Evolutionary conservation across 2,888 invertebrate genomes (phyloP), one percentile per base, ranked within the genome.

Genomic region (Abrostola tripartita): DNA sequence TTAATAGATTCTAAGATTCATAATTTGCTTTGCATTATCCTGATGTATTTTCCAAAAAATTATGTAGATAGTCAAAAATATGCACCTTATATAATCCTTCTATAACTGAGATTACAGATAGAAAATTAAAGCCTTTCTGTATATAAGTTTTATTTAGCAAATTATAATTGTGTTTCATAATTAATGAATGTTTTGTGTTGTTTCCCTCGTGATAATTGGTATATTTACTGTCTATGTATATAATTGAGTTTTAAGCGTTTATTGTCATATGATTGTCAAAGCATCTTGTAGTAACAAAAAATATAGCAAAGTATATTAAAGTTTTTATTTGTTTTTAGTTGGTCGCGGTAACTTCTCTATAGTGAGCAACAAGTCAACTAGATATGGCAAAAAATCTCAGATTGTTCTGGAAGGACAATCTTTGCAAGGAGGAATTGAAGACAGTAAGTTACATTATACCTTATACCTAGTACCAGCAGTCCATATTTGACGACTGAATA

Each of bases 271-370:
- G 0, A 14, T 51, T 7, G 35, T 10, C 2, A 49, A 1, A 6
- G 1, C 11, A 36, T 36, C 5, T n/a, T n/a, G n/a, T n/a, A 52
- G 24, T 40, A 57, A 61, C 24, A 10, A 41, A 12, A 14, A 12
- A 8, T 12, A n/a, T 44, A 37, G 41, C 12, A 0, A 9, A 9
- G 36, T 10, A 62, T 47, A 60, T 56, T 57, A 52, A 61, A 50
- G 6, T 36, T 52, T 14, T 9, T 37, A 54, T 57, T 74, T 68
- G 37, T 61, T 92, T 95, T 77, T 88, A 97, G 97, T 97, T 81
- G 98, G 97, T 0, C 96, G 97, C 71, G 98, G 98, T 36, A 98
- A 98, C 88, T 97, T 98, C 83, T 98, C 98, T 0, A 97, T 98
- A 75, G 96, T 98, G 24, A 98, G 98, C 90, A 97, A 97, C 88